Conservation (phyloP, 1,140 invertebrate genomes). For the Dendrolimus kikuchii region DNA sequence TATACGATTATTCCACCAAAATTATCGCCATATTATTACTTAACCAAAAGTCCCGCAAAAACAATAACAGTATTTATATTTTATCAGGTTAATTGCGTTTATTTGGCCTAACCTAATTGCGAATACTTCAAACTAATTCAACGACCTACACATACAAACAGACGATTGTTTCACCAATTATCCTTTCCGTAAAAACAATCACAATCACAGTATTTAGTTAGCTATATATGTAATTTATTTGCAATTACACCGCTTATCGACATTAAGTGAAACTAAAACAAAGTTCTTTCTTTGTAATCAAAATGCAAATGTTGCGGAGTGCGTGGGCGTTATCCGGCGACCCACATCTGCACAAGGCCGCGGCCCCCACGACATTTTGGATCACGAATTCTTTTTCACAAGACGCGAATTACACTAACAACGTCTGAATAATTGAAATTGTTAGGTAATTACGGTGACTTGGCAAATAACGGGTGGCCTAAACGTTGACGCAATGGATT, state of each 20-base stretch:
- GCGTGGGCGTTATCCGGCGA: conserved; percentile 62
- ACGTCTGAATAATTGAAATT: conserved; percentile 4
- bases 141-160: background rate
- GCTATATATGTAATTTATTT: conserved; percentile 28
- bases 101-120: conserved; percentile 6
- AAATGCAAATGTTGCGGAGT: conserved; percentile 61
- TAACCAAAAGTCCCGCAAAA: no score
- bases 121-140: conserved; percentile 5
- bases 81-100: no score
- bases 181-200: no score
- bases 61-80: no score
- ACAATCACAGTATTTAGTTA: no score
- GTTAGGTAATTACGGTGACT: background rate
- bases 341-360: conserved; percentile 62
- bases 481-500: no score
- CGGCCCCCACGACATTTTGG: conserved; percentile 14
- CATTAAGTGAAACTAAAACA: conserved; percentile 29
- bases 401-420: conserved; percentile 1
- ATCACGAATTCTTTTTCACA: conserved; percentile 9
- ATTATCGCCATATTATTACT: no score
- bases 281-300: conserved; percentile 40
- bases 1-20: no score
- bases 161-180: background rate
- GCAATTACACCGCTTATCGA: conserved; percentile 45
- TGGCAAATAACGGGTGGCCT: no score